Evolutionary conservation across 2,888 invertebrate genomes (phyloP).

Genomic region (Rhagonycha lutea): DNA sequence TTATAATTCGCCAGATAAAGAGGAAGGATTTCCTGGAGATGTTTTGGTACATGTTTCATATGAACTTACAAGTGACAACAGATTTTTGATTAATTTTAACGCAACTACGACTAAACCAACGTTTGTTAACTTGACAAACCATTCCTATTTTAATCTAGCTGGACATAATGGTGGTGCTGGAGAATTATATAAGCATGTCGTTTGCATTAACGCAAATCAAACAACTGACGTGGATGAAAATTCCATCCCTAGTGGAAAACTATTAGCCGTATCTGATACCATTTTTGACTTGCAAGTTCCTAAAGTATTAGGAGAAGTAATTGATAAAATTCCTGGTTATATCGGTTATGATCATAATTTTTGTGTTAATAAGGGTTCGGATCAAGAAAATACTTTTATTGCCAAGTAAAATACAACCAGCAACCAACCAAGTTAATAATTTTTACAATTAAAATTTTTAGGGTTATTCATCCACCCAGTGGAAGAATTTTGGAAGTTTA

Average conservation of each 20-base stretch:
- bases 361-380: slow-evolving; percentile 68
- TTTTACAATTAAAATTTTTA: slow-evolving; percentile 38
- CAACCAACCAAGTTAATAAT: neutral
- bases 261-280: slow-evolving; percentile 71
- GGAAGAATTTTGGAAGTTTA: slow-evolving; percentile 80
- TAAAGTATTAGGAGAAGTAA: slow-evolving; percentile 66
- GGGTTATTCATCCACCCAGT: slow-evolving; percentile 67
- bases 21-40: slow-evolving; percentile 90
- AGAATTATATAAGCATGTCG: slow-evolving; percentile 69
- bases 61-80: slow-evolving; percentile 73
- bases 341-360: slow-evolving; percentile 85
- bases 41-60: slow-evolving; percentile 73
- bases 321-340: slow-evolving; percentile 65
- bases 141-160: slow-evolving; percentile 89
- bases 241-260: slow-evolving; percentile 75
- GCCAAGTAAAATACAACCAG: slow-evolving; percentile 59
- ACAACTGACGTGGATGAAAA: slow-evolving; percentile 74
- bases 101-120: slow-evolving; percentile 80
- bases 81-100: slow-evolving; percentile 73
- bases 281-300: slow-evolving; percentile 75
- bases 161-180: slow-evolving; percentile 79
- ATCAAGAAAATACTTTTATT: slow-evolving; percentile 63
- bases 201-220: slow-evolving; percentile 76
- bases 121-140: slow-evolving; percentile 83
- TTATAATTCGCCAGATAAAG: slow-evolving; percentile 75